Conservation (phyloP, 2,888 invertebrate species). For the Xestoiulus laeticollis region DNA sequence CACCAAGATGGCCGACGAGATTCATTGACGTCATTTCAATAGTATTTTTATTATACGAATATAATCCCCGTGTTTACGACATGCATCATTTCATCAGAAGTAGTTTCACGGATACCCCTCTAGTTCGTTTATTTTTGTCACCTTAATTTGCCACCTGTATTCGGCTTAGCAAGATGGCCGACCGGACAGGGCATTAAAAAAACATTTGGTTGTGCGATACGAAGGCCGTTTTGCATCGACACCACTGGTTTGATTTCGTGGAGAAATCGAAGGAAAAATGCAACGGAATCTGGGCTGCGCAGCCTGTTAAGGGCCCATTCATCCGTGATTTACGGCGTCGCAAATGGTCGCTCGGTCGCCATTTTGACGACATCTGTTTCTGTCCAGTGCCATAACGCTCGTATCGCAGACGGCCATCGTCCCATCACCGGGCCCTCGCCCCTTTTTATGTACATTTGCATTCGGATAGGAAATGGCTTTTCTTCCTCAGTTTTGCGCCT, state of each 20-base stretch:
- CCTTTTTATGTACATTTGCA: neutral
- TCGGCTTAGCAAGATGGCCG: no score
- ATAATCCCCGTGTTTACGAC: no score
- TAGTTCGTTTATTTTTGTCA: neutral
- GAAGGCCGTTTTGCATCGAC: neutral
- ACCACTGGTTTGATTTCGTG: neutral
- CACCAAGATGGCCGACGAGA: neutral
- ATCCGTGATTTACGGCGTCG: neutral
- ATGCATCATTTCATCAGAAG: no score
- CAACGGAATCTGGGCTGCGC: neutral
- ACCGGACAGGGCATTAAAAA: no score
- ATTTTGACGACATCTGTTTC: slow-evolving; percentile 8
- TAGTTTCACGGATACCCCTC: no score
- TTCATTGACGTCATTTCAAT: no score
- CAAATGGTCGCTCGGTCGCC: neutral
- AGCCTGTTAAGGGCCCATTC: slow-evolving; percentile 10
- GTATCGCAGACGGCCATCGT: neutral
- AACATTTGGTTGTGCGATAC: no score
- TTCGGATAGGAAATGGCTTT: neutral
- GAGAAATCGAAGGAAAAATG: neutral
- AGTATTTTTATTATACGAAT: no score
- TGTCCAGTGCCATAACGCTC: neutral
- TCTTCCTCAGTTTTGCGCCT: neutral
- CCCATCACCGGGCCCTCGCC: no score
- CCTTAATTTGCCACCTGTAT: neutral